Conservation (phyloP, 2,888 invertebrate species). For the Epiblema foenella region DNA sequence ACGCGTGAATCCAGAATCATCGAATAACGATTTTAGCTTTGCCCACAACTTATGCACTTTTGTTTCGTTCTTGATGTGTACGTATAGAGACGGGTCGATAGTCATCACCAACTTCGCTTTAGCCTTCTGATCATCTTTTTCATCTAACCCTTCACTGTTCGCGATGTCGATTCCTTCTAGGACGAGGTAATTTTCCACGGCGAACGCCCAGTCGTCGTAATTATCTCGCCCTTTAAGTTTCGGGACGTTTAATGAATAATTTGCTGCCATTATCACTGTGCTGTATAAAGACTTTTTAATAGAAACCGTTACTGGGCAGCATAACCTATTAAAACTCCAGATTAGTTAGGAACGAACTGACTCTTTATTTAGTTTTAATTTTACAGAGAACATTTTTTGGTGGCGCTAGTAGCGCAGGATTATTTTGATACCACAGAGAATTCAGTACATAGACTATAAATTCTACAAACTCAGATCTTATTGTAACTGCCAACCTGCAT, state of each 20-base stretch:
- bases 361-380: too few relatives aligned
- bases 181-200: neutral
- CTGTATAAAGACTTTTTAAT: neutral
- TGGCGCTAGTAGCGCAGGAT: too few relatives aligned
- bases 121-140: neutral
- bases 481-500: too few relatives aligned
- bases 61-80: neutral
- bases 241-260: neutral
- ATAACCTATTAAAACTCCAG: too few relatives aligned
- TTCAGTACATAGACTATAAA: too few relatives aligned
- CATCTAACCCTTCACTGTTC: neutral
- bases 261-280: neutral
- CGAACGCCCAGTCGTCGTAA: neutral
- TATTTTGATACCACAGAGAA: too few relatives aligned
- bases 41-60: neutral
- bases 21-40: neutral
- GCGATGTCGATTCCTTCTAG: neutral
- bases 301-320: too few relatives aligned
- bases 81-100: constrained; percentile 6
- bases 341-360: too few relatives aligned
- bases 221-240: neutral
- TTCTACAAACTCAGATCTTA: too few relatives aligned
- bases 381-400: too few relatives aligned
- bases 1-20: too few relatives aligned
- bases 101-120: constrained; percentile 13